phyloP scores from a whole-genome alignment of 1,140 invertebrate species.

The Scylla paramamosain region DNA sequence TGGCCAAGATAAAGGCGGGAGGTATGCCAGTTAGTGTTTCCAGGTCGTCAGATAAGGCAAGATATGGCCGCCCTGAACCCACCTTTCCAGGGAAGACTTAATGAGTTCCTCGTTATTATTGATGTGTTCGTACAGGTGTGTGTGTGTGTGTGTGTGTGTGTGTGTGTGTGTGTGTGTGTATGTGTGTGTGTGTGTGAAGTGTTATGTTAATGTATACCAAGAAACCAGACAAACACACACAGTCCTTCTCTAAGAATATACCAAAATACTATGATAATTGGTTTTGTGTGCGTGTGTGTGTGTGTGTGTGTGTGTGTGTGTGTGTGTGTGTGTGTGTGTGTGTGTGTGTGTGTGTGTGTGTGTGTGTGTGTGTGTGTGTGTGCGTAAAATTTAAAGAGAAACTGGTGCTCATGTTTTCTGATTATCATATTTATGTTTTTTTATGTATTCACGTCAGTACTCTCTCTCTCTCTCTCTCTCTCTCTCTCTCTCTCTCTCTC shows the following conservation, averaged over 20 bases:
- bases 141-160: constrained; percentile 46
- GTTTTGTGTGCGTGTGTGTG: neutral
- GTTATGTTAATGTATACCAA: too few species aligned
- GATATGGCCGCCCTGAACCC: neutral
- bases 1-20: neutral
- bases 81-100: constrained; percentile 33
- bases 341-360: constrained; percentile 38
- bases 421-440: too few species aligned
- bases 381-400: too few species aligned
- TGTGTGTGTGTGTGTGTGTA: constrained; percentile 34
- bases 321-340: constrained; percentile 38
- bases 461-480: constrained; percentile 37
- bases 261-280: too few species aligned
- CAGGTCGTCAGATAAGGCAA: neutral
- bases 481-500: constrained; percentile 48
- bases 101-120: constrained; percentile 23
- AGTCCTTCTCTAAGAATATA: too few species aligned
- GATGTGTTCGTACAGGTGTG: constrained; percentile 7
- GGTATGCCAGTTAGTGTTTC: constrained; percentile 31
- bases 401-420: too few species aligned
- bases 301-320: neutral
- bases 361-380: constrained; percentile 38
- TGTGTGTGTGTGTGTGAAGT: neutral
- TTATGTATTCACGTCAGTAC: too few species aligned
- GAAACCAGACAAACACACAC: too few species aligned